phyloP scores from a whole-genome alignment of 2,113 vertebrate genomes.

The Pangasianodon hypophthalmus region DNA sequence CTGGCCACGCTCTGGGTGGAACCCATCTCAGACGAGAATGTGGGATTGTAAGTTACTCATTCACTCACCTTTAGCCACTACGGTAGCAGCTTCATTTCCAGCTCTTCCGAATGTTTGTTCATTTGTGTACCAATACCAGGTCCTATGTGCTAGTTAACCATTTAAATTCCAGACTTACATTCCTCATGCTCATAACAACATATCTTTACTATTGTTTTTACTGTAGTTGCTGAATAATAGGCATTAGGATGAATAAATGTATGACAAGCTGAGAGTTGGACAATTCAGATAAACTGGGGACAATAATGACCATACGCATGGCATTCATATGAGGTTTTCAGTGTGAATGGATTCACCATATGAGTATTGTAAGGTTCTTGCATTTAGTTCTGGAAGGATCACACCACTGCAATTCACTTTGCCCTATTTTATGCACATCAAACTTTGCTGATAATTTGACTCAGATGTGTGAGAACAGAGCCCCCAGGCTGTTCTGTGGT shows the following conservation, averaged over 20 bases:
- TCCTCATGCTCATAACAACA: background rate
- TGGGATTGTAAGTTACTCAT: constrained; percentile 81
- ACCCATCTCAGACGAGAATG: constrained; percentile 84
- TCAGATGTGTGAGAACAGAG: background rate
- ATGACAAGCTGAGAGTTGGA: background rate
- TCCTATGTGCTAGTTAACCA: background rate
- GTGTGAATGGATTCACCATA: background rate
- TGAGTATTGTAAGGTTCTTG: background rate
- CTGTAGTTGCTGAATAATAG: background rate
- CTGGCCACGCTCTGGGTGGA: constrained; percentile 91
- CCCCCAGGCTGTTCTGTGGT: background rate
- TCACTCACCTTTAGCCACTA: background rate
- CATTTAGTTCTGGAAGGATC: background rate
- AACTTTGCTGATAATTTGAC: background rate
- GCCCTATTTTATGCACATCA: background rate
- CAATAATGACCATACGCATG: background rate
- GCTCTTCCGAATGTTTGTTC: background rate
- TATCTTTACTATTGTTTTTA: background rate
- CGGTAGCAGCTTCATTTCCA: background rate
- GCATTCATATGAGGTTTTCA: background rate
- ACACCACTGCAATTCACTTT: background rate
- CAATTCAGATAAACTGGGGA: background rate
- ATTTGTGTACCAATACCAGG: background rate
- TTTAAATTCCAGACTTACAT: background rate
- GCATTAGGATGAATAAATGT: background rate